Percentiles rank a stretch among this genome's conserved stretches.
Evolutionary conservation across 2,797 vertebrate species (phyloP).

Genomic region (Malacoraja senta): DNA sequence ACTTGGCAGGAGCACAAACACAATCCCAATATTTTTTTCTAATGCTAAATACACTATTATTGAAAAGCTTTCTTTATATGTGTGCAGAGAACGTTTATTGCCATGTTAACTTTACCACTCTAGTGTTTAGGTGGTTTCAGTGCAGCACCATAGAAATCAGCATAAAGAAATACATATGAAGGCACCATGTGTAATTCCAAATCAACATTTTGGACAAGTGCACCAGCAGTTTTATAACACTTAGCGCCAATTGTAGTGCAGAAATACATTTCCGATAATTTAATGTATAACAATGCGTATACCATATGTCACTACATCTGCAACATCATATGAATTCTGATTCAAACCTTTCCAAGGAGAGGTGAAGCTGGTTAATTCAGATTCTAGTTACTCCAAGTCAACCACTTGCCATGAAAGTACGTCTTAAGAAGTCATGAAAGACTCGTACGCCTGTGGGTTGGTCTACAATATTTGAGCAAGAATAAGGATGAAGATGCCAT

Average conservation of each 20-base stretch:
- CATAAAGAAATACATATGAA: neutral
- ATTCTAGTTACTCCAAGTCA: conserved; percentile 36
- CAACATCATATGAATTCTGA: conserved; percentile 27
- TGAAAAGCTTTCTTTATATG: neutral
- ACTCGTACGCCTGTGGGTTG: conserved; percentile 31
- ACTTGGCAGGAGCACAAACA: neutral
- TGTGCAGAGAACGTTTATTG: neutral
- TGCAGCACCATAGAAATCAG: neutral
- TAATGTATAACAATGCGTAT: neutral
- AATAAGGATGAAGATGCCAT: conserved; percentile 36
- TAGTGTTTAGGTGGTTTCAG: neutral
- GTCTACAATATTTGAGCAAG: conserved; percentile 36
- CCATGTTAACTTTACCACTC: neutral
- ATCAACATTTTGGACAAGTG: neutral
- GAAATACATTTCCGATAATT: conserved; percentile 13
- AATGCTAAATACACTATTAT: neutral
- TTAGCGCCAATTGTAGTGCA: neutral
- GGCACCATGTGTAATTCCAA: neutral
- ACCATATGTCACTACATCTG: conserved; percentile 24
- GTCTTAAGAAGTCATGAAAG: conserved; percentile 35
- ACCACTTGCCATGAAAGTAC: conserved; percentile 35
- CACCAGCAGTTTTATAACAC: neutral
- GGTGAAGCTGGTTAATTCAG: conserved; percentile 31
- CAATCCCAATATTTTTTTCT: neutral
- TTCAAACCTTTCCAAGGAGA: conserved; percentile 36